Evolutionary conservation across 2,797 vertebrate genomes (phyloP), one percentile per base, ranked within the genome.

Genomic region (Lates japonicus): DNA sequence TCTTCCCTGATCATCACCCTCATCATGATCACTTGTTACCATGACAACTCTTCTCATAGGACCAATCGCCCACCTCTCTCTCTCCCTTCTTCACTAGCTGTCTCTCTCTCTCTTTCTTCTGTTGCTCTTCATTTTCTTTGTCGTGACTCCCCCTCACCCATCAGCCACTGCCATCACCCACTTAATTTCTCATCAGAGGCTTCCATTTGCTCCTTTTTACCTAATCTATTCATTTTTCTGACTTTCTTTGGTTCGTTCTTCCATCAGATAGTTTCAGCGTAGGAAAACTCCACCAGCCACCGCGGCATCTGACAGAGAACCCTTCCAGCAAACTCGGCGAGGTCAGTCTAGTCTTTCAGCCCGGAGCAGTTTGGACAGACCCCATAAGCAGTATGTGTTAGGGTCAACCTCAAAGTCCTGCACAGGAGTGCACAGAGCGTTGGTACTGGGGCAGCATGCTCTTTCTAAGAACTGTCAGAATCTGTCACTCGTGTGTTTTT

Each of bases 21-120:
- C 85, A 89, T 94, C 88, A 80, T 93, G 88, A 93, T 92, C 81
- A 89, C 89, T 92, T 85, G 95, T 96, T 94, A 92, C 95, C 94
- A 95, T 95, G 95, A 95, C 95, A 88, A 95, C 95, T 72, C 75
- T 87, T 87, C 87, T 94, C 90, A 82, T 59, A 88, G 88, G 90
- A 91, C 84, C 83, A 88, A 85, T 94, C 94, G 91, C 95, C 95
- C 92, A 95, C 94, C 83, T 91, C 90, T 78, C 87, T 88, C 73
- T 79, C 44, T 88, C 66, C 84, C 73, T 84, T 80, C 78, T 67
- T 85, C 76, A 41, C 72, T 80, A 75, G 69, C 85, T 87, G 81
- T 87, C 85, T 70, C 75, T 44, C 51, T 78, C 52, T 71, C 73
- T 77, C 77, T 80, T 82, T 78, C 85, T 85, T 90, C 31, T 66